These are phyloP conservation scores for Larimichthys crocea DNA, from an alignment of 2,113 vertebrate genomes.

Conservation along the genomic window DNA sequence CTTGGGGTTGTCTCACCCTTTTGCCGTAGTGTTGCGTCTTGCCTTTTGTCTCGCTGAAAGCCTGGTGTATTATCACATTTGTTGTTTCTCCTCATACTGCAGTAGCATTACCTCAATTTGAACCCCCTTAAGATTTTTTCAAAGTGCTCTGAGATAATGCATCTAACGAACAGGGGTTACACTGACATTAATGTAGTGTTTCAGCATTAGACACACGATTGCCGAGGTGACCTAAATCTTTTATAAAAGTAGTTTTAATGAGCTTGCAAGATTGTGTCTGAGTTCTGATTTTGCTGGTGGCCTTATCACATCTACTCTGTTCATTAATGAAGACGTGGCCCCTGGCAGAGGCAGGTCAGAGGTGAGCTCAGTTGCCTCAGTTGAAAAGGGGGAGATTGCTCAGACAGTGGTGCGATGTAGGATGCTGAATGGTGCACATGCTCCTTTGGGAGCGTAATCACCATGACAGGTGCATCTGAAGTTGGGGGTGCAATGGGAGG, in stretches of 20 bases:
- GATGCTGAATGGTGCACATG: conserved; percentile 50
- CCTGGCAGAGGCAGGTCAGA: conserved; percentile 62
- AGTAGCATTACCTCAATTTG: conserved; percentile 40
- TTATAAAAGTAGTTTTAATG: conserved; percentile 60
- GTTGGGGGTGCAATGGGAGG: conserved; percentile 35
- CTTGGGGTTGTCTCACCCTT: conserved; percentile 16
- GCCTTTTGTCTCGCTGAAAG: conserved; percentile 43
- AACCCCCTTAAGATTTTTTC: conserved; percentile 53
- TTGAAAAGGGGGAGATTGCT: conserved; percentile 54
- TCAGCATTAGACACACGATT: conserved; percentile 22
- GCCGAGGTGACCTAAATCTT: conserved; percentile 64
- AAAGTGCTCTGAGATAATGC: conserved; percentile 54
- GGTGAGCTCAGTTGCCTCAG: conserved; percentile 36
- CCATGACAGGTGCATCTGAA: conserved; percentile 61
- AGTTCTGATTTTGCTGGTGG: conserved; percentile 54
- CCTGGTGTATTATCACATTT: conserved; percentile 32
- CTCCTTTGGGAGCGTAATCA: conserved; percentile 47
- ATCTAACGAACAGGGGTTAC: conserved; percentile 41
- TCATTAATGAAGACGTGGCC: conserved; percentile 62
- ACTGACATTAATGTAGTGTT: conserved; percentile 38
- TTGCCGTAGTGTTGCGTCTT: conserved; percentile 9
- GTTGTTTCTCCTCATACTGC: conserved; percentile 33
- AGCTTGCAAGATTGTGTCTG: conserved; percentile 44
- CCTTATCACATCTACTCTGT: conserved; percentile 49
- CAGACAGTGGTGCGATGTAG: conserved; percentile 52